Conservation (phyloP, 2,888 invertebrate species). For the Stegana nigrithorax region DNA sequence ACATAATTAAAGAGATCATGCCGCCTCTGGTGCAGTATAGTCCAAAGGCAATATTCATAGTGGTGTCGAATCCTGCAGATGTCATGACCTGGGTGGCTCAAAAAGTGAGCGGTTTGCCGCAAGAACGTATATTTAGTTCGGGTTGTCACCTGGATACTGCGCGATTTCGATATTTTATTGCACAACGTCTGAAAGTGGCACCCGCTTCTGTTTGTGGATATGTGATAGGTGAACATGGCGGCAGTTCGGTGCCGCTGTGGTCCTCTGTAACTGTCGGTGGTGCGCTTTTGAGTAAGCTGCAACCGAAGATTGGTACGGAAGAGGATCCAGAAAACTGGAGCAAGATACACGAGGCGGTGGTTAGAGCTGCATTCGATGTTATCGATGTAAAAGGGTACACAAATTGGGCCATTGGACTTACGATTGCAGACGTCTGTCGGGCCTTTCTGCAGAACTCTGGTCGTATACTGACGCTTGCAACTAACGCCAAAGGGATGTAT, state of each 20-base stretch:
- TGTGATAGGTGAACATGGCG: conserved; percentile 93
- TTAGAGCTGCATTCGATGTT: conserved; percentile 82
- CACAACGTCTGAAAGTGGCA: conserved; percentile 80
- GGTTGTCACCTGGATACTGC: conserved; percentile 92
- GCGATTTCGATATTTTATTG: conserved; percentile 84
- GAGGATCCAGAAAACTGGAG: conserved; percentile 81
- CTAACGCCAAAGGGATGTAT: conserved; percentile 73
- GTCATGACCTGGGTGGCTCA: conserved; percentile 88
- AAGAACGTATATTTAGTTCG: conserved; percentile 84
- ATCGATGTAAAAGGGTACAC: conserved; percentile 86
- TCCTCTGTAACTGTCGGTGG: conserved; percentile 90
- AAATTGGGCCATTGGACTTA: conserved; percentile 86
- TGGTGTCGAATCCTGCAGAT: conserved; percentile 91
- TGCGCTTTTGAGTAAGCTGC: conserved; percentile 78
- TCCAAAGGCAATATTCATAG: conserved; percentile 81
- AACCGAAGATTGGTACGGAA: conserved; percentile 76
- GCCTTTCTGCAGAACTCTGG: conserved; percentile 77
- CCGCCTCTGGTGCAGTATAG: conserved; percentile 74
- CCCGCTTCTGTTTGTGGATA: conserved; percentile 85
- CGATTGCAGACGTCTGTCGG: conserved; percentile 75
- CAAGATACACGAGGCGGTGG: conserved; percentile 79
- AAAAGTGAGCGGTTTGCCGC: conserved; percentile 87
- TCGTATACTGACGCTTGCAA: conserved; percentile 80
- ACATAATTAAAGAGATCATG: conserved; percentile 82
- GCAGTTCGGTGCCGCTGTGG: conserved; percentile 88